phyloP scores from a whole-genome alignment of 2,888 invertebrate species.

The Ecdyonurus torrentis region DNA sequence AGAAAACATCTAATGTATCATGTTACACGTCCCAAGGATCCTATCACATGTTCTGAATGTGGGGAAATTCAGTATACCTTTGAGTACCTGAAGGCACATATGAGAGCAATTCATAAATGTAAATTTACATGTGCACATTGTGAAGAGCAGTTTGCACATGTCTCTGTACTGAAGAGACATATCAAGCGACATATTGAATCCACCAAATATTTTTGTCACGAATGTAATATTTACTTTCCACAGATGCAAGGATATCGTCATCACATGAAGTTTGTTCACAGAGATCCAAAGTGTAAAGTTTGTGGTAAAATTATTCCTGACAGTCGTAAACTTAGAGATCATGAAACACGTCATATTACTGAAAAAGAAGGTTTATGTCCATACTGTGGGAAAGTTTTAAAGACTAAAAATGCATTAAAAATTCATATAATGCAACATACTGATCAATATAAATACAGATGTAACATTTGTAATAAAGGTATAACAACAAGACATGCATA shows the following conservation, averaged over 20 bases:
- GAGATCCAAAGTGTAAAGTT: background rate
- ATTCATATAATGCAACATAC: constrained; percentile 15
- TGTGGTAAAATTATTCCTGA: background rate
- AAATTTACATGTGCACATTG: background rate
- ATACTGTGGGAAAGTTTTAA: constrained; percentile 12
- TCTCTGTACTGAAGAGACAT: background rate
- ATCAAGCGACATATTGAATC: background rate
- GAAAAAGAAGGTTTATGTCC: constrained; percentile 14
- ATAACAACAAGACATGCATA: background rate
- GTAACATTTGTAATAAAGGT: constrained; percentile 16
- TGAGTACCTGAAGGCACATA: background rate
- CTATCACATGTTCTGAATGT: background rate
- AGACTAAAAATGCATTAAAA: constrained; percentile 13
- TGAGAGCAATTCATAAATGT: background rate
- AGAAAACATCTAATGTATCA: background rate
- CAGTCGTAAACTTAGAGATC: background rate
- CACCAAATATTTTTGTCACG: background rate
- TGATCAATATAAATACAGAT: constrained; percentile 14
- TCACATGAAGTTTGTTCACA: background rate
- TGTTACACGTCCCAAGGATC: background rate
- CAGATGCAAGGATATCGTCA: background rate
- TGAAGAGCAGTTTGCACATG: background rate
- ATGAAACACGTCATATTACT: constrained; percentile 8
- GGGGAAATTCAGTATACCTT: background rate
- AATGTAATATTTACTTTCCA: background rate